phyloP scores from a whole-genome alignment of 2,113 vertebrate genomes.

The Colossoma macropomum region DNA sequence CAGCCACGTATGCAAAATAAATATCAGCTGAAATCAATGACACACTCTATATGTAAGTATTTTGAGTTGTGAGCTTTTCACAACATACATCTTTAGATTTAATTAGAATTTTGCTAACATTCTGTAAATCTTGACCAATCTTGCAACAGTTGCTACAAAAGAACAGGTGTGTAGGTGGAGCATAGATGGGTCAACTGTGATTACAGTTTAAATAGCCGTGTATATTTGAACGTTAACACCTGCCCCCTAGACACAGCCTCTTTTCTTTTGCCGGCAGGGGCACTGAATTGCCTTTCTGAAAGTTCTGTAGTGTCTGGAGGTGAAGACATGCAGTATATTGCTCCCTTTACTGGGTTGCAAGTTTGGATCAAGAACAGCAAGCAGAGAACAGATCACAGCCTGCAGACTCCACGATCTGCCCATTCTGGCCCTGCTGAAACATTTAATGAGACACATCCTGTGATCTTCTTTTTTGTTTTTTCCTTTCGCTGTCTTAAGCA shows the following conservation, averaged over 20 bases:
- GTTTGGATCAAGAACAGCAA: conserved; percentile 19
- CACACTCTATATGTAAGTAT: no score
- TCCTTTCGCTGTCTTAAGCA: background rate
- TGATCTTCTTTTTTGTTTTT: background rate
- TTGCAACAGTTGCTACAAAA: no score
- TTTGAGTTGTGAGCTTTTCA: no score
- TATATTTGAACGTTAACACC: background rate
- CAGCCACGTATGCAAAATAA: no score
- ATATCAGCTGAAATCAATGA: no score
- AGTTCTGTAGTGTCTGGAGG: conserved; percentile 16
- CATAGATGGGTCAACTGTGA: background rate
- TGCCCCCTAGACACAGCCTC: background rate
- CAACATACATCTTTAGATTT: no score
- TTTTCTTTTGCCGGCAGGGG: conserved; percentile 6
- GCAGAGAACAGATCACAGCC: conserved; percentile 29
- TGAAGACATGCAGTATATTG: background rate
- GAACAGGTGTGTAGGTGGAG: background rate
- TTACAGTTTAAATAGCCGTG: background rate
- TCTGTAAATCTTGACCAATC: no score
- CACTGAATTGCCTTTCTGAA: background rate
- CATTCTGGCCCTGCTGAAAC: conserved; percentile 25
- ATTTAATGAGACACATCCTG: conserved; percentile 38
- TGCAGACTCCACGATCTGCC: conserved; percentile 11
- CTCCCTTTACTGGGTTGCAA: background rate
- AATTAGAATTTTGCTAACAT: no score